Conservation (phyloP, 2,888 invertebrate genomes). For the Theretra japonica region DNA sequence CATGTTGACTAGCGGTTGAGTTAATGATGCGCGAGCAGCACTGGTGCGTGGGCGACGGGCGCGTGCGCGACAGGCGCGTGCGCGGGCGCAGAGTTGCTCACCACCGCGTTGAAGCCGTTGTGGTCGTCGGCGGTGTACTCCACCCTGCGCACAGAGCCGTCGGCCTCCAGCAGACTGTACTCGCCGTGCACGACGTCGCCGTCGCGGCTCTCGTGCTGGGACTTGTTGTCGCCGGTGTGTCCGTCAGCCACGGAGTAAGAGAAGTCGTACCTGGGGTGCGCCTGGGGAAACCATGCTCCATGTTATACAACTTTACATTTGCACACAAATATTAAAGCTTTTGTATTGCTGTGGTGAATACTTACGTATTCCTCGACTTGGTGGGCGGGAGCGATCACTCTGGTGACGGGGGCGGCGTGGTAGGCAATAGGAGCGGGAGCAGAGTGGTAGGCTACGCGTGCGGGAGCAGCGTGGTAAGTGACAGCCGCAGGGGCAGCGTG, state of each 20-base stretch:
- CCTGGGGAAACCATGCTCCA: slow-evolving; percentile 7
- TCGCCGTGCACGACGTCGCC: slow-evolving; percentile 82
- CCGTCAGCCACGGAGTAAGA: slow-evolving; percentile 84
- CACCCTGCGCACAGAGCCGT: slow-evolving; percentile 81
- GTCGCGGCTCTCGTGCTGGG: slow-evolving; percentile 78
- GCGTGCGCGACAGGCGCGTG: slow-evolving; percentile 36
- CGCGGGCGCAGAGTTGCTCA: slow-evolving; percentile 74
- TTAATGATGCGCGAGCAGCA: slow-evolving; percentile 35
- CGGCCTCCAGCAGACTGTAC: slow-evolving; percentile 82
- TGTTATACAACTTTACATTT: neutral
- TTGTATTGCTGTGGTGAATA: slow-evolving; percentile 25
- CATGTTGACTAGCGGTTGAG: slow-evolving; percentile 16
- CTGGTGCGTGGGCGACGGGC: slow-evolving; percentile 28
- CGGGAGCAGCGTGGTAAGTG: slow-evolving; percentile 26
- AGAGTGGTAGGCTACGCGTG: slow-evolving; percentile 1
- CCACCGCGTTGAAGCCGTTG: slow-evolving; percentile 83
- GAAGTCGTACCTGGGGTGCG: slow-evolving; percentile 52
- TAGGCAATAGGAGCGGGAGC: slow-evolving; percentile 38
- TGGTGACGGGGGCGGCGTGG: slow-evolving; percentile 55
- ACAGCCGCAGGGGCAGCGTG: slow-evolving; percentile 18
- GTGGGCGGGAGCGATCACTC: slow-evolving; percentile 53
- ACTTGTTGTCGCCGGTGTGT: slow-evolving; percentile 83
- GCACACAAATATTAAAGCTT: neutral
- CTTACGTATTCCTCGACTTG: slow-evolving; percentile 63
- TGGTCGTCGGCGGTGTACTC: slow-evolving; percentile 83